Evolutionary conservation across 2,888 invertebrate species (phyloP), one percentile per base, ranked within the genome.

Genomic region (Amblyteles armatorius): DNA sequence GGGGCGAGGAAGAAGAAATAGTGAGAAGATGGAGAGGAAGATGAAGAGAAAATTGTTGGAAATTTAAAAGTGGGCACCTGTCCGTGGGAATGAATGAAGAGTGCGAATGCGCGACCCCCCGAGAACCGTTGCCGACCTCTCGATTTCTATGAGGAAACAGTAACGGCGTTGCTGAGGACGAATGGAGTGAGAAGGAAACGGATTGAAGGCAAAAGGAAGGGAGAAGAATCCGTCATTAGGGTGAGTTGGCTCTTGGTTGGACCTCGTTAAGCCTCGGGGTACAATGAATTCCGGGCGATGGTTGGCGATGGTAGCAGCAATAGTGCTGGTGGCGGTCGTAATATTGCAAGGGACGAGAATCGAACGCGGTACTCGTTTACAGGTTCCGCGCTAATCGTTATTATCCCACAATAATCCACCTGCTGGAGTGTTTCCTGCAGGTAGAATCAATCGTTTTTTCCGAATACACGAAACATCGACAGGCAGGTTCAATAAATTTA

Each of bases 331-430:
- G 50, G 78, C 44, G 60, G 72, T 71, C 36, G 50, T 29, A 72
- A 79, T 72, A 40, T 65, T 72, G 65, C 40, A 52, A 71, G 52
- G 63, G 65, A 63, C 48, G 50, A 65, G 65, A 50, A 26, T 2
- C 16, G 22, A 60, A 72, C 7, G 33, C 33, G 22, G 71, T 22
- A 72, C 71, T 67, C 50, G 65, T 19, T 48, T 48, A 74, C 72
- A 67, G 67, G 13, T 40, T 36, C 80, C 68, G 73, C 44, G 67
- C 77, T 73, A 68, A 80, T 84, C 72, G 68, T 73, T 68, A 82
- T 78, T 72, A 44, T 68, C 52, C 72, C 26, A 68, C 84, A 81
- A 78, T 68, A 60, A 57, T 78, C 84, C 77, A 84, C 84, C 84
- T 84, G 84, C 77, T 73, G 33, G 22, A 33, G 52, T 48, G 26